Evolutionary conservation across 2,113 vertebrate genomes (phyloP).

Genomic region (Poeciliopsis occidentalis): DNA sequence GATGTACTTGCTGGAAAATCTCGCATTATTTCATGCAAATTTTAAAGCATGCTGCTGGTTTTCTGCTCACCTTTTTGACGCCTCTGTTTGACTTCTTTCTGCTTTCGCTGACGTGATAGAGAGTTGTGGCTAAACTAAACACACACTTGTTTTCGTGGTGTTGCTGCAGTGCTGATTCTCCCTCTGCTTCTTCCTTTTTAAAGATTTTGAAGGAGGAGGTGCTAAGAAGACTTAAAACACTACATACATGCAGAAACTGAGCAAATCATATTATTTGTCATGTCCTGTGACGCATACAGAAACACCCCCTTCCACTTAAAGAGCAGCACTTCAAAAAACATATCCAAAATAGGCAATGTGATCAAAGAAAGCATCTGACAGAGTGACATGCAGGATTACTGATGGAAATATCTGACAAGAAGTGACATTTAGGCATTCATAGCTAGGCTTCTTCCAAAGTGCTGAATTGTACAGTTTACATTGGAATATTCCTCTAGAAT

Average conservation of each 20-base stretch:
- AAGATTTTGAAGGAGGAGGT: constrained; percentile 48
- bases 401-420: not conserved
- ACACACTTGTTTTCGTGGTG: not conserved
- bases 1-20: not conserved
- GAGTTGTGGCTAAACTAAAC: constrained; percentile 1
- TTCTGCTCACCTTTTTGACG: constrained; percentile 53
- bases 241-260: not conserved
- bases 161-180: constrained; percentile 12
- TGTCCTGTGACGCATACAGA: constrained; percentile 44
- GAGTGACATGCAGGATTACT: not conserved
- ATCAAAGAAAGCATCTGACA: not conserved
- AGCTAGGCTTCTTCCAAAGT: not conserved
- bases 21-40: not conserved
- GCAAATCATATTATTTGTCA: constrained; percentile 38
- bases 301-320: not conserved
- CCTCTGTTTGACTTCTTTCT: constrained; percentile 1
- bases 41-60: not conserved
- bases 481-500: too few relatives aligned
- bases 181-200: constrained; percentile 25
- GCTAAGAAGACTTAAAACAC: constrained; percentile 7
- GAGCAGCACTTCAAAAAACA: not conserved
- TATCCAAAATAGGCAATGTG: constrained; percentile 48
- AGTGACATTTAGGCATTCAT: not conserved
- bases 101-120: constrained; percentile 1
- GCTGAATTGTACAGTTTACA: not conserved